Percentiles rank a stretch among this genome's conserved stretches.
Evolutionary conservation across 2,888 invertebrate genomes (phyloP).

Genomic region (Sabatieria punctata): DNA sequence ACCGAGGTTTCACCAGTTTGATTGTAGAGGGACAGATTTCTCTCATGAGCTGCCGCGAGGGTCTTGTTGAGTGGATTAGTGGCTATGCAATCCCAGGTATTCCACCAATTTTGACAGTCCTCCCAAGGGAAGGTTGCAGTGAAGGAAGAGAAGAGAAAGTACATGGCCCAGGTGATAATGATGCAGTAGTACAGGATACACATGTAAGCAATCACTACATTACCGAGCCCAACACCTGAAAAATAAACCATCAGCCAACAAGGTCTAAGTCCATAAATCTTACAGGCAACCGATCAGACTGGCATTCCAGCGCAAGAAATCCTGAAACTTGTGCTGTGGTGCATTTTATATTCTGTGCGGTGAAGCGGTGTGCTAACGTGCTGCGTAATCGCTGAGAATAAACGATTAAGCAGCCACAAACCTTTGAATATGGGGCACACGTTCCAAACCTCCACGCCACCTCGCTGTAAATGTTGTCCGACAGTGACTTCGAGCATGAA

Average conservation of each 20-base stretch:
- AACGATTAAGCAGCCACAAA: no score
- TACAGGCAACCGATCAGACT: no score
- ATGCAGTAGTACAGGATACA: constrained; percentile 31
- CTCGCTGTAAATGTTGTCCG: constrained; percentile 29
- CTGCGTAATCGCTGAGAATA: no score
- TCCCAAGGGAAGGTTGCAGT: constrained; percentile 26
- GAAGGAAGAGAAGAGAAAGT: constrained; percentile 29
- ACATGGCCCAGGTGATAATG: constrained; percentile 29
- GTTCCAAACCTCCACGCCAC: constrained; percentile 31
- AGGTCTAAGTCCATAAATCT: no score
- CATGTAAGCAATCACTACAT: constrained; percentile 29
- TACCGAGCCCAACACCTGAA: constrained; percentile 31
- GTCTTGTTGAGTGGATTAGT: not conserved
- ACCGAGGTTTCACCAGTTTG: constrained; percentile 24
- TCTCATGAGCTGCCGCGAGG: no score
- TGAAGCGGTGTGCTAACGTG: no score
- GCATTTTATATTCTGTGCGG: no score
- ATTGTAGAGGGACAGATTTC: constrained; percentile 11
- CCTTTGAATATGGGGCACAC: constrained; percentile 12
- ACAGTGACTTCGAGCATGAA: constrained; percentile 28
- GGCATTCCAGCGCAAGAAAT: no score
- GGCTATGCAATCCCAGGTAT: constrained; percentile 1
- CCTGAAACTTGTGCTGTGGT: no score
- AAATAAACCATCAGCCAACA: no score
- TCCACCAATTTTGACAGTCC: constrained; percentile 17